Percentiles rank a stretch among this genome's conserved stretches.
Conservation (phyloP, 2,797 vertebrate species). For the Siniperca undulata region DNA sequence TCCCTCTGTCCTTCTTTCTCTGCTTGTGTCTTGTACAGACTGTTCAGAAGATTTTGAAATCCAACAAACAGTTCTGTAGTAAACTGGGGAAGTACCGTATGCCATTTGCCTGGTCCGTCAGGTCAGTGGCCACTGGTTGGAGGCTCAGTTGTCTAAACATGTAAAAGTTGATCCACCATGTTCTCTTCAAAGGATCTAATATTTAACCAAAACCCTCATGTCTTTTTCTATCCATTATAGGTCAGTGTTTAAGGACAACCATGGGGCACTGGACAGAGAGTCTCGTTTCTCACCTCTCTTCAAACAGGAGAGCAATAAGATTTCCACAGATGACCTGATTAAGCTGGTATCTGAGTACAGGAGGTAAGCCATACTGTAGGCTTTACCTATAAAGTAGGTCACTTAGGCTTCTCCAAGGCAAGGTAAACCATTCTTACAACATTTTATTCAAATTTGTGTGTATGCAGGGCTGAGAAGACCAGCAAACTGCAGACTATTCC, state of each 20-base stretch:
- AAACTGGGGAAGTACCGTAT: slow-evolving; percentile 97
- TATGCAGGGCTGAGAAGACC: slow-evolving; percentile 93
- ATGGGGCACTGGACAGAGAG: slow-evolving; percentile 95
- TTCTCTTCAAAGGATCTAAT: background rate
- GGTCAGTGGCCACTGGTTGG: slow-evolving; percentile 84
- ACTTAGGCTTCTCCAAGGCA: background rate
- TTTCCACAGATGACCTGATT: slow-evolving; percentile 95
- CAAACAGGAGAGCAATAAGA: slow-evolving; percentile 97
- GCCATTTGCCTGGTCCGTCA: slow-evolving; percentile 97
- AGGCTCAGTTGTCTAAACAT: slow-evolving; percentile 11
- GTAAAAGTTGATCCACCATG: background rate
- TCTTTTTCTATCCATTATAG: slow-evolving; percentile 74
- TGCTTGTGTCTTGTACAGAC: slow-evolving; percentile 82
- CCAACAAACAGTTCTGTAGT: slow-evolving; percentile 96
- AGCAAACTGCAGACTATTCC: slow-evolving; percentile 97
- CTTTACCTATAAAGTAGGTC: slow-evolving; percentile 1
- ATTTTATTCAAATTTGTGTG: slow-evolving; percentile 7
- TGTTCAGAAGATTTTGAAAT: slow-evolving; percentile 95
- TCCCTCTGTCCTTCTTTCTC: slow-evolving; percentile 9
- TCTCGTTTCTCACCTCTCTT: slow-evolving; percentile 96
- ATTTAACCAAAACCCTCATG: background rate
- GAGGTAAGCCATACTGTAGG: slow-evolving; percentile 82
- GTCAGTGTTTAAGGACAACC: slow-evolving; percentile 97
- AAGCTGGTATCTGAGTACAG: slow-evolving; percentile 94
- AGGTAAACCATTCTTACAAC: background rate